These are phyloP conservation scores for Hemibagrus wyckioides DNA, from an alignment of 2,113 vertebrate species.

Conservation along the genomic window DNA sequence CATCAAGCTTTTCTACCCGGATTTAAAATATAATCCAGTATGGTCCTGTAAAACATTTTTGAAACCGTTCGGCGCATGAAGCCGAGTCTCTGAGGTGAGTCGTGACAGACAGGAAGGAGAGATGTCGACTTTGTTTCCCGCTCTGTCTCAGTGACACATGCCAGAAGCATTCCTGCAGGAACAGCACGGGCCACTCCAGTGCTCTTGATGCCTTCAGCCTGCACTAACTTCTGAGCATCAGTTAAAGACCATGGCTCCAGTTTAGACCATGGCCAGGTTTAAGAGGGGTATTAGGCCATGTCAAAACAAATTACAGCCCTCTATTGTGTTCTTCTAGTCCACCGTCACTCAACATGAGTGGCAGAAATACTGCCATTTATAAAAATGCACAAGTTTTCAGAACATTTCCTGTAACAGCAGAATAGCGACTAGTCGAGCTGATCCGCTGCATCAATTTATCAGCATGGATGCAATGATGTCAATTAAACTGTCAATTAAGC, in stretches of 20 bases:
- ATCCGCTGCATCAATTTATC: neutral
- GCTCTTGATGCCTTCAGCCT: slow-evolving; percentile 32
- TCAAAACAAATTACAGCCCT: slow-evolving; percentile 72
- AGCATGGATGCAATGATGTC: neutral
- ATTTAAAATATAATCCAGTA: neutral
- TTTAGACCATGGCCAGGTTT: slow-evolving; percentile 61
- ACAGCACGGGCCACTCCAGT: slow-evolving; percentile 49
- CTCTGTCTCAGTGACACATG: slow-evolving; percentile 56
- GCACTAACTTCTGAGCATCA: neutral
- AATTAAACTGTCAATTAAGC: neutral
- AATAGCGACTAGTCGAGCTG: neutral
- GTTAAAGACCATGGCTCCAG: slow-evolving; percentile 51
- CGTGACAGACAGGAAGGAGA: slow-evolving; percentile 48
- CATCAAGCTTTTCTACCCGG: no score
- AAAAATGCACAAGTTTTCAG: neutral
- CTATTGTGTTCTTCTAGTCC: slow-evolving; percentile 27
- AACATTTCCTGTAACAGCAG: neutral
- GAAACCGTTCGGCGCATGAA: no score
- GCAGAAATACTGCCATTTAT: slow-evolving; percentile 38
- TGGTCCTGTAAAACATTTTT: neutral
- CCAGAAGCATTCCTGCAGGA: slow-evolving; percentile 53
- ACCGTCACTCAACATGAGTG: slow-evolving; percentile 73
- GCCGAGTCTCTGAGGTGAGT: neutral
- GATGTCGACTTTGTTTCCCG: slow-evolving; percentile 56
- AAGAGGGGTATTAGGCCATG: slow-evolving; percentile 67